These are phyloP conservation scores for Euwallacea fornicatus DNA, from an alignment of 1,140 invertebrate species.

Conservation along the genomic window DNA sequence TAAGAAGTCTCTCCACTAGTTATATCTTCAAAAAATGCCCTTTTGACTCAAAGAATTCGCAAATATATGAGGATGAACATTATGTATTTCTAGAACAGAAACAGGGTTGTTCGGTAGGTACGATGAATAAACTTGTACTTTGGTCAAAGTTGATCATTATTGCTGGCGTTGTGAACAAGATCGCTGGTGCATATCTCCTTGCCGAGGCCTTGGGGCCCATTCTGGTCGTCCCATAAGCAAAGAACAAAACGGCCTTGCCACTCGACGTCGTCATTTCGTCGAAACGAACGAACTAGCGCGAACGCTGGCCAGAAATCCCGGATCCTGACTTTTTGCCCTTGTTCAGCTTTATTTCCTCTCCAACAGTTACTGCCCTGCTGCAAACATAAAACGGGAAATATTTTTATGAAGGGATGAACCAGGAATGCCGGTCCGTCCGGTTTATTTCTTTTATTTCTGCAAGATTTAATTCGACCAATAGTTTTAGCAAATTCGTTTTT, in stretches of 20 bases:
- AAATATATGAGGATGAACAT: too few species aligned
- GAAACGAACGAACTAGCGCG: conserved; percentile 22
- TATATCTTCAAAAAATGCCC: too few species aligned
- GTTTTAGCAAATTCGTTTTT: conserved; percentile 2
- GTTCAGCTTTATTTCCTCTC: conserved; percentile 23
- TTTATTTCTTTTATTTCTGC: conserved; percentile 25
- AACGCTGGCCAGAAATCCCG: conserved; percentile 26
- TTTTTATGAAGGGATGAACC: conserved; percentile 26
- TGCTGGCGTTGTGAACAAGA: too few species aligned
- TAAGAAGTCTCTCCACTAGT: too few species aligned
- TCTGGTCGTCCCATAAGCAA: conserved; percentile 30
- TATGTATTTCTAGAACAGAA: too few species aligned
- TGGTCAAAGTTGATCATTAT: too few species aligned
- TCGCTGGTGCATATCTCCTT: conserved; percentile 15
- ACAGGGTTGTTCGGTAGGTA: too few species aligned
- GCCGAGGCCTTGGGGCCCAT: conserved; percentile 8
- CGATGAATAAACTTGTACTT: too few species aligned
- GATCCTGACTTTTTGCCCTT: conserved; percentile 28
- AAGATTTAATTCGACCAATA: conserved; percentile 1
- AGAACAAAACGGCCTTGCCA: conserved; percentile 31
- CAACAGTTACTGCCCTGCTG: conserved; percentile 16
- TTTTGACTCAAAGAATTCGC: too few species aligned
- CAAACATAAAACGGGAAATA: conserved; percentile 29
- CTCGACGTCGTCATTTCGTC: conserved; percentile 20
- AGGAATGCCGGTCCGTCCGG: conserved; percentile 10